These are phyloP conservation scores for Temnothorax ravouxi DNA, from an alignment of 2,888 invertebrate genomes.

Conservation along the genomic window DNA sequence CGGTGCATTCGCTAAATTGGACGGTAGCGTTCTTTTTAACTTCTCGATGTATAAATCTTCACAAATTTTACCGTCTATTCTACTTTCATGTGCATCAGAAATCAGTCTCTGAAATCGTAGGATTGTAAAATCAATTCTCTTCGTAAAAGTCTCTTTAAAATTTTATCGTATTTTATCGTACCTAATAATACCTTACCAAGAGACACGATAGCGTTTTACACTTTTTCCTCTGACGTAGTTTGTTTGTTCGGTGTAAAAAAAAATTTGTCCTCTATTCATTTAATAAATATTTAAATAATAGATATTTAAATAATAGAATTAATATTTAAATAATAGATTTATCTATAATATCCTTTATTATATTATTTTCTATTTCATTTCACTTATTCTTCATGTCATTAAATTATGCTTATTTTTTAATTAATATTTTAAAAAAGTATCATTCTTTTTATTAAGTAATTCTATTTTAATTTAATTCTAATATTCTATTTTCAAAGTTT, in stretches of 20 bases:
- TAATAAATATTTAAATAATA: not conserved
- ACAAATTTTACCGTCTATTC: not conserved
- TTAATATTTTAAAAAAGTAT: not conserved
- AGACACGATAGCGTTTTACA: not conserved
- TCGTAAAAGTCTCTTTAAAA: not conserved
- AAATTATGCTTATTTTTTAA: not conserved
- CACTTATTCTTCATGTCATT: not conserved
- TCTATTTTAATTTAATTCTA: not conserved
- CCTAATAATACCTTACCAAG: not conserved
- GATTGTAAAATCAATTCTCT: not conserved
- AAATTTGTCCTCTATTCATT: not conserved
- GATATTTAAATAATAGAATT: not conserved
- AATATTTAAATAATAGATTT: not conserved
- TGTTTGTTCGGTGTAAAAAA: not conserved
- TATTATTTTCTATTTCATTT: not conserved
- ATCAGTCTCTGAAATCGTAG: not conserved
- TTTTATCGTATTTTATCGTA: not conserved
- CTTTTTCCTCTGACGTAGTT: not conserved
- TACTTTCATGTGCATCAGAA: not conserved
- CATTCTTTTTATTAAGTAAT: not conserved
- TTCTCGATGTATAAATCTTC: not conserved
- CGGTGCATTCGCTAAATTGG: not conserved
- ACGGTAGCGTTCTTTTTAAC: not conserved
- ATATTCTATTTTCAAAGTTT: not conserved
- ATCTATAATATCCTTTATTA: conserved; percentile 5